phyloP scores from a whole-genome alignment of 2,888 invertebrate species.

The Penaeus monodon region DNA sequence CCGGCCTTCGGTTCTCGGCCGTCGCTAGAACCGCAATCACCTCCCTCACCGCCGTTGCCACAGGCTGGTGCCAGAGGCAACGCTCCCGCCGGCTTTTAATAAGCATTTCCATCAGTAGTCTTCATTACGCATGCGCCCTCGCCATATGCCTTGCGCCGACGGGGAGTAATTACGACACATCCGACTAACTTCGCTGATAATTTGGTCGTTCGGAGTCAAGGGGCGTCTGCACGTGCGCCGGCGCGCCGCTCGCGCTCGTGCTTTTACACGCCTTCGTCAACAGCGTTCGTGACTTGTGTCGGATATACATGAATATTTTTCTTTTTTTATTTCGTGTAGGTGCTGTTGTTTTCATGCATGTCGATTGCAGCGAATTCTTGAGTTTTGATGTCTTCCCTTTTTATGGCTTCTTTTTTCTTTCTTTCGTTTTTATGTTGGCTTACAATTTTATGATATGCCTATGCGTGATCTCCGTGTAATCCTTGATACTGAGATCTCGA shows the following conservation, averaged over 20 bases:
- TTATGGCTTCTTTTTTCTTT: too few species aligned
- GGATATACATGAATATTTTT: background rate
- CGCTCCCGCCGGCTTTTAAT: conserved; percentile 22
- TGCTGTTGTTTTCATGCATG: too few species aligned
- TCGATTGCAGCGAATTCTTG: too few species aligned
- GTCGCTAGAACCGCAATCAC: background rate
- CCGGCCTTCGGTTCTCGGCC: background rate
- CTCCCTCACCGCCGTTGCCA: background rate
- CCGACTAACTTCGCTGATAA: conserved; percentile 20
- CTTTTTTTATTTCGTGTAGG: too few species aligned
- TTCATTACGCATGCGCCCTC: conserved; percentile 45
- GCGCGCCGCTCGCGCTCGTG: background rate
- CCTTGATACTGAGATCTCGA: too few species aligned
- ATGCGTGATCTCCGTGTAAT: too few species aligned
- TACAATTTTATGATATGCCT: too few species aligned
- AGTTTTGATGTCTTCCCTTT: too few species aligned
- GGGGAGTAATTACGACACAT: conserved; percentile 32
- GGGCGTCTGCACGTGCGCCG: background rate
- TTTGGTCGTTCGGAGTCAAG: conserved; percentile 4
- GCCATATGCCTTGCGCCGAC: conserved; percentile 35
- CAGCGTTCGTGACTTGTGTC: conserved; percentile 13
- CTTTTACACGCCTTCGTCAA: background rate
- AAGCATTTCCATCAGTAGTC: conserved; percentile 22
- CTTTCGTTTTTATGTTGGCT: too few species aligned
- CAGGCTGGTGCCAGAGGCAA: conserved; percentile 3